Evolutionary conservation across 2,797 vertebrate genomes (phyloP), one percentile per base, ranked within the genome.

Genomic region (Babyrousa celebensis): DNA sequence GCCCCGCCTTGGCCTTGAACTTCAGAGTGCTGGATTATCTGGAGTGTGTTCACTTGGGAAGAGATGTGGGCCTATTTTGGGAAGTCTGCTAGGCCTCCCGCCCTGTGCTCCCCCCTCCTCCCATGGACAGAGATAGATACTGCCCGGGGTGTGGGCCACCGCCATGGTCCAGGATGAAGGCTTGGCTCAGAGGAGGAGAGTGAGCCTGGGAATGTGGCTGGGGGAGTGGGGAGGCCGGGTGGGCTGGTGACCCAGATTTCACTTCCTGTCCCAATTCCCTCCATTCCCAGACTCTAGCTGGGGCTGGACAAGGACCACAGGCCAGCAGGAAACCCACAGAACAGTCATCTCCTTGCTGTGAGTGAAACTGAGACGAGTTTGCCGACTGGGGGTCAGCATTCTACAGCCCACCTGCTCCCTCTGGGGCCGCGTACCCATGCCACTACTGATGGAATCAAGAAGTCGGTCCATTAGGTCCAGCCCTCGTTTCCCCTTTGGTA

Each of bases 261-360:
- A 85, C 65, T 89, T 97, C 95, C 93, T 92, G 91, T 85, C 86
- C 95, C 0, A 5, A 72, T 96, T 91, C 43, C 65, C 68, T 96
- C 80, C 77, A 43, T 96, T 89, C 85, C 80, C 95, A 96, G 85
- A 97, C 78, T 56, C 54, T 9, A 77, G 85, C 72, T 32, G 43
- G 32, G 56, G 74, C 58, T 62, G 54, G 78, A 65, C 36, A 1
- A 71, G 3, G 72, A 84, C 83, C 52, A 6, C 20, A 29, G 85
- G 62, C 80, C 79, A 3, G 36, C 12, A 9, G 79, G 89, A 71
- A 89, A 71, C 68, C 10, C 10, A 54, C 52, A 3, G 8, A 10
- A 54, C 52, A 3, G 6, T 1, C 6, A 1, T 36, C 23, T 60
- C 43, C 43, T 23, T 12, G 6, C 60, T 58, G 17, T 32, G 52